Evolutionary conservation across 2,797 vertebrate genomes (phyloP), one percentile per base, ranked within the genome.

Genomic region (Delichon dasypus): DNA sequence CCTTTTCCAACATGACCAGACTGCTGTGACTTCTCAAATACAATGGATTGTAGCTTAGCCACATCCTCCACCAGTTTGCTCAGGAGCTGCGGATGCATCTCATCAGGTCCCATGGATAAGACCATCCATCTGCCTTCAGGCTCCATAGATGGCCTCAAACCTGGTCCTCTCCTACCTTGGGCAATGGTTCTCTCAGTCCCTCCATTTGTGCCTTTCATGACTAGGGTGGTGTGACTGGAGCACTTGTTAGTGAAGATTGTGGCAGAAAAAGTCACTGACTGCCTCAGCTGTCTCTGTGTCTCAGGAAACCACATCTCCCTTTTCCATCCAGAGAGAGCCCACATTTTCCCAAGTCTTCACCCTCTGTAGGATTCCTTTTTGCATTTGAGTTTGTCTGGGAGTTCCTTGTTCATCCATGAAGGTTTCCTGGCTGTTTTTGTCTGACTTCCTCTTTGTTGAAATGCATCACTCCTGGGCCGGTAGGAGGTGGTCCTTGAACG

Each of bases 81-180:
- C 18, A 16, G n/a, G 38, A 57, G 23, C 44, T 0, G 1, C 0
- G 0, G 23, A 11, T 40, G 25, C 8, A 13, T 58, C 51, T 58
- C 21, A 3, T 65, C 23, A 13, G 21, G n/a, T 77, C 38, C 45
- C 45, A 16, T 27, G 25, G 38, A 45, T 38, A 11, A 38, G 38
- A 38, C 38, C 38, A 38, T 38, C 38, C 38, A 38, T 38, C 38
- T 38, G 38, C n/a, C 13, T 34, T 45, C 38, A 51, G n/a, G 19
- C 47, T 83, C 51, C 4, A 4, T 30, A 30, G 17, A 22, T 40
- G 58, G 45, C 45, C n/a, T 77, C 2, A 1, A 34, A 34, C 10
- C 45, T 47, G 25, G 4, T 40, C 17, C 38, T 58, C 21, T 62
- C 23, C 27, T 58, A 1, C 45, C 30, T 6, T 77, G 58, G 13